Evolutionary conservation across 2,113 vertebrate species (phyloP).

Genomic region (Hemichromis elongatus): DNA sequence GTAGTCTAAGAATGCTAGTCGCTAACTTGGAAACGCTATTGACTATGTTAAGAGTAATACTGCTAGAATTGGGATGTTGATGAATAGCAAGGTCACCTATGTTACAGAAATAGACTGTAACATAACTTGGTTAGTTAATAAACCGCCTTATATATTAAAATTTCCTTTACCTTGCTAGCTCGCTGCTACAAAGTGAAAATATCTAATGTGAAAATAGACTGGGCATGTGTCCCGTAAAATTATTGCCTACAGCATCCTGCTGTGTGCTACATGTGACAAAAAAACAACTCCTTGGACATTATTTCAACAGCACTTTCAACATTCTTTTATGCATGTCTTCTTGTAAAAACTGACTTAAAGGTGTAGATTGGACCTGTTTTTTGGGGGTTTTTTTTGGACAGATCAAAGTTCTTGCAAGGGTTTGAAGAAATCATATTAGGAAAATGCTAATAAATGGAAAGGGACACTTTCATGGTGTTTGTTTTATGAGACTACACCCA

Average conservation of each 20-base stretch:
- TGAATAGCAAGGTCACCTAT: neutral
- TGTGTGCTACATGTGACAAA: neutral
- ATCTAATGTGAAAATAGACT: neutral
- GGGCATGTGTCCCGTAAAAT: neutral
- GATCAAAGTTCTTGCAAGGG: neutral
- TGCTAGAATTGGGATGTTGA: neutral
- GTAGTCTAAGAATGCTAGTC: neutral
- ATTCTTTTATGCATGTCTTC: neutral
- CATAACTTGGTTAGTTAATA: neutral
- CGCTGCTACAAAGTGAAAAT: neutral
- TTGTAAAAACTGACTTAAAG: neutral
- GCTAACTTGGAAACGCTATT: neutral
- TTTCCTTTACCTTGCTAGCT: neutral
- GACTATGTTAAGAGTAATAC: neutral
- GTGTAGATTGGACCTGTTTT: neutral
- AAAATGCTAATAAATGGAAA: neutral
- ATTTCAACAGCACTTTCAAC: neutral
- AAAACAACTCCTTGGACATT: neutral
- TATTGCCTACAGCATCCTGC: neutral
- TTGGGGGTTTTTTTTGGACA: neutral
- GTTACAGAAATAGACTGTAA: neutral
- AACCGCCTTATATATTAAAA: neutral
- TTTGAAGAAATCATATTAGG: neutral
- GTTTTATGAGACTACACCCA: neutral
- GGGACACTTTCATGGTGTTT: neutral